Evolutionary conservation across 2,888 invertebrate species (phyloP), one percentile per base, ranked within the genome.

Genomic region (Troides oblongomaculatus): DNA sequence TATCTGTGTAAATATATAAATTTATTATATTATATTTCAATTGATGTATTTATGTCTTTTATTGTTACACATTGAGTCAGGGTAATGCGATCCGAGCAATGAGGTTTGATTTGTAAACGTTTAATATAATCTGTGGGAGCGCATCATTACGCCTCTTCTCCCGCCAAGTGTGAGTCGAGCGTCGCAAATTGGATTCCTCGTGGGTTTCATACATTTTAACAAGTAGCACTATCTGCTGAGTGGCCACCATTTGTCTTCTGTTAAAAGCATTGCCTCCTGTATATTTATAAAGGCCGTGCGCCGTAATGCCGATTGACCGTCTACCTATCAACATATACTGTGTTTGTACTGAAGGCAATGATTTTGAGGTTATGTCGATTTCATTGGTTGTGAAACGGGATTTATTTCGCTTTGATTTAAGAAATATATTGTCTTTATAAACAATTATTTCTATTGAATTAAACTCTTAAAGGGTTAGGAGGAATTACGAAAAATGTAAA

Each of bases 261-360:
- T 85, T 92, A 90, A 93, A 89, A 92, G 92, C 88, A 93, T 93
- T 92, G 91, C 83, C 92, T 92, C 72, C 79, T 92, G 87, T 92
- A 90, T 93, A 93, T 92, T 92, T 92, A 93, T 93, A 89, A 83
- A 89, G 88, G 73, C 72, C 71, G 64, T 39, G 53, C 50, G 70
- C 25, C 53, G 58, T 67, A 70, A 70, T 61, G 64, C 18, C 61
- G 65, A 62, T 65, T 25, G 61, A 66, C 46, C 30, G 56, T 58
- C 67, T 25, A 39, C 25, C 23, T 58, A 58, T 58, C 57, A 58
- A 58, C 14, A 7, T 61, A 30, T 53, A 63, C 25, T 30, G 43
- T n/a, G 39, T 39, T 61, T 61, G 7, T 46, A 23, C 30, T 8
- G 25, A 50, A 36, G n/a, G 5, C 17, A 56, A 56, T 56, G 50